Evolutionary conservation across 2,888 invertebrate genomes (phyloP).

Genomic region (Mesodorylaimus sp.): DNA sequence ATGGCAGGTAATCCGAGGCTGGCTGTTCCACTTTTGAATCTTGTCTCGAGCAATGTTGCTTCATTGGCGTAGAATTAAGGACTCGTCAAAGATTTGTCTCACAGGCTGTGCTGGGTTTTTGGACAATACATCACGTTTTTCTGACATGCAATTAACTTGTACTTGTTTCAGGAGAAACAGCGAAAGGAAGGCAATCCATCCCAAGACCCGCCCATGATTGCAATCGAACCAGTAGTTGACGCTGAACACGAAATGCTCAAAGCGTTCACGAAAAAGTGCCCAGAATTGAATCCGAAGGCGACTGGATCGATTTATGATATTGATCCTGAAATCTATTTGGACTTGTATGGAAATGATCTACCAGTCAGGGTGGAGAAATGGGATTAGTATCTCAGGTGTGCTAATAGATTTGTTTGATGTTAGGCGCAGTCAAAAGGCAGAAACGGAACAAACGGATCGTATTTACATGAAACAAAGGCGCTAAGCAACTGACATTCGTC

Average conservation of each 20-base stretch:
- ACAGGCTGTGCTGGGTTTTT: no score
- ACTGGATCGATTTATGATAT: slow-evolving; percentile 18
- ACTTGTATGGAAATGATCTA: slow-evolving; percentile 22
- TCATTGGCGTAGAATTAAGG: no score
- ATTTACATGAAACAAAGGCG: background rate
- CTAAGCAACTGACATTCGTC: background rate
- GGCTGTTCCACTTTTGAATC: no score
- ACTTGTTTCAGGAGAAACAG: no score
- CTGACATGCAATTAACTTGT: no score
- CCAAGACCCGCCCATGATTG: background rate
- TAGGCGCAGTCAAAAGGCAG: slow-evolving; percentile 33
- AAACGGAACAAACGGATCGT: background rate
- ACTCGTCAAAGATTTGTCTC: no score
- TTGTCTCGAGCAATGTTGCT: background rate
- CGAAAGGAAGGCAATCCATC: background rate
- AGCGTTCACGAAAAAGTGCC: slow-evolving; percentile 14
- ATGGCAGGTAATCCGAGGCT: background rate
- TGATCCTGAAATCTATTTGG: slow-evolving; percentile 17
- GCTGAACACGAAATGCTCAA: slow-evolving; percentile 20
- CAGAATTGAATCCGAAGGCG: slow-evolving; percentile 5
- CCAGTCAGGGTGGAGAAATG: slow-evolving; percentile 18
- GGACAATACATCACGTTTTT: no score
- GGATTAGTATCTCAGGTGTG: no score
- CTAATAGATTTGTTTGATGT: no score
- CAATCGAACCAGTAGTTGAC: slow-evolving; percentile 19